Evolutionary conservation across 2,888 invertebrate species (phyloP).

Genomic region (Dugesia japonica): DNA sequence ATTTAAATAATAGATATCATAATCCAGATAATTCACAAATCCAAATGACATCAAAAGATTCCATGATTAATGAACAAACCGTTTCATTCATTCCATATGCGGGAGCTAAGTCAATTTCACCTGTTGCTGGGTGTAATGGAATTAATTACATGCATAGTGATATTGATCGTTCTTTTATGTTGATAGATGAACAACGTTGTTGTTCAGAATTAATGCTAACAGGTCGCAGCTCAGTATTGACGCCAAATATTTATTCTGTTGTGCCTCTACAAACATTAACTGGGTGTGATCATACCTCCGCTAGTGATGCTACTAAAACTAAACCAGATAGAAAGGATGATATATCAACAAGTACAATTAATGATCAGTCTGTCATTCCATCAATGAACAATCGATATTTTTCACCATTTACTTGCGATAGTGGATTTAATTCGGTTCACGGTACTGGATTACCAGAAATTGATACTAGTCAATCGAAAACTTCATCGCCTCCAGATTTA

Average conservation of each 20-base stretch:
- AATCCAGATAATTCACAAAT: background rate
- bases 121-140: background rate
- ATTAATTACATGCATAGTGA: background rate
- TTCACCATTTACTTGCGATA: conserved; percentile 1
- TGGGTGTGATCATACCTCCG: background rate
- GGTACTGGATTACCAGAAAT: background rate
- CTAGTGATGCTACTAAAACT: conserved; percentile 11
- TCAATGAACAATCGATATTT: conserved; percentile 20
- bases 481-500: background rate
- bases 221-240: background rate
- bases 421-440: background rate
- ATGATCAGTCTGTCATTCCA: conserved; percentile 20
- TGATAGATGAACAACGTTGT: background rate
- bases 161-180: background rate
- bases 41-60: background rate
- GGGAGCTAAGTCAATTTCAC: background rate
- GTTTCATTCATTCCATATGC: background rate
- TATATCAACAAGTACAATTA: conserved; percentile 8
- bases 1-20: background rate
- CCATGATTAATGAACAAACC: conserved; percentile 10
- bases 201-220: conserved; percentile 3
- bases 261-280: conserved; percentile 4
- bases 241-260: conserved; percentile 1
- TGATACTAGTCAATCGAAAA: conserved; percentile 9
- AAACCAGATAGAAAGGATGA: background rate